Evolutionary conservation across 2,888 invertebrate species (phyloP), one percentile per base, ranked within the genome.

Genomic region (Lutraria lutraria): DNA sequence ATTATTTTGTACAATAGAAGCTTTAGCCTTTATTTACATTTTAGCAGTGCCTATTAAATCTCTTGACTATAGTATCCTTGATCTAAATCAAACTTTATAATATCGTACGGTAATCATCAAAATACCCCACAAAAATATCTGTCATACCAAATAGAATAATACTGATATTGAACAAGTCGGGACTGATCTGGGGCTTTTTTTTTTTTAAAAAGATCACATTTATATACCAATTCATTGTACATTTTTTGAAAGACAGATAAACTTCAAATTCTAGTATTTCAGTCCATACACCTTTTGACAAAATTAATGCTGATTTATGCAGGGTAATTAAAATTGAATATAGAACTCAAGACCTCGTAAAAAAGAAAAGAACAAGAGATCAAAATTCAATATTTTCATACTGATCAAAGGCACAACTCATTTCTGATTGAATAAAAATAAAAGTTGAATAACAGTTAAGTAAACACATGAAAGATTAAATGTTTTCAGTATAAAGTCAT

Each of bases 21-120:
- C 12, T 79, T 79, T 80, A 80, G 79, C 80, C 43, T 85, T 76
- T 85, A 85, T 85, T 85, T 85, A 80, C 85, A 85, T 80, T 76
- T 76, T 34, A 76, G 31, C 16, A 31, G 31, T n/a, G 60, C 80
- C 80, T 54, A 85, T 85, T 85, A 85, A 85, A 31, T 34, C 85
- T 56, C 31, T 56, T n/a, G 21, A 31, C 25, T 34, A 76, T 54
- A 15, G 85, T 85, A 85, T 34, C 85, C 80, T 80, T 85, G 85
- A 80, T 85, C 79, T 85, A 76, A 80, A 85, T 76, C 76, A 76
- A 76, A 31, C 29, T 76, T 76, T 10, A 16, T 0, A 31, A 31
- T 34, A 76, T 31, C 76, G 15, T 16, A 16, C 31, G 25, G 76
- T 31, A 76, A 85, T 85, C 31, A 34, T 76, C 52, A 79, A 85